A percentile compares a stretch with the other conserved stretches of the same genome.
phyloP scores from a whole-genome alignment of 2,888 invertebrate genomes.

The Anticlea derivata region DNA sequence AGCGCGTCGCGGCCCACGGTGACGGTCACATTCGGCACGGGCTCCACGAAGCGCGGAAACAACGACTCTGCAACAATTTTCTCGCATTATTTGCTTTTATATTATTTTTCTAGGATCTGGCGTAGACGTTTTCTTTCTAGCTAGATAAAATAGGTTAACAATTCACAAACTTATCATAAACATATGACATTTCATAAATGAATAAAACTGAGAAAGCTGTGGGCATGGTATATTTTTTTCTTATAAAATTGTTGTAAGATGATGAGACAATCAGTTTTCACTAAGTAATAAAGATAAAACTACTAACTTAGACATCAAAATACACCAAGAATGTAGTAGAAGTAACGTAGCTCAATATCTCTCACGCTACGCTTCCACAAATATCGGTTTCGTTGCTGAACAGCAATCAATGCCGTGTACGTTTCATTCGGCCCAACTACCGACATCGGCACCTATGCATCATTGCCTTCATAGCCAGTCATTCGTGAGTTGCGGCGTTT shows the following conservation, averaged over 20 bases:
- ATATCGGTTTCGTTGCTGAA: constrained; percentile 24
- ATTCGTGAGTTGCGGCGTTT: constrained; percentile 28
- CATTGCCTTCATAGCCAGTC: constrained; percentile 32
- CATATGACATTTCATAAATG: too few species aligned
- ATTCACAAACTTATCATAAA: too few species aligned
- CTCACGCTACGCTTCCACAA: constrained; percentile 1
- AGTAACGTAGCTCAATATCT: neutral
- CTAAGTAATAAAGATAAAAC: too few species aligned
- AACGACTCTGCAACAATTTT: constrained; percentile 70
- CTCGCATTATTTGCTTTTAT: constrained; percentile 14
- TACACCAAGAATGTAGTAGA: too few species aligned
- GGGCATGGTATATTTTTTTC: too few species aligned
- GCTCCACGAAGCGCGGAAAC: constrained; percentile 93
- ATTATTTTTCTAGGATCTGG: constrained; percentile 12
- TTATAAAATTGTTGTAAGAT: too few species aligned
- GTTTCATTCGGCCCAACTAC: constrained; percentile 30
- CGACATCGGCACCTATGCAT: constrained; percentile 30
- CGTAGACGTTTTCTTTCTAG: constrained; percentile 7
- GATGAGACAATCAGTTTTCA: too few species aligned
- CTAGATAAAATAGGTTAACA: too few species aligned
- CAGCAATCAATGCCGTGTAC: constrained; percentile 27
- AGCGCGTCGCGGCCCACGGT: constrained; percentile 94
- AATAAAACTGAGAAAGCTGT: too few species aligned
- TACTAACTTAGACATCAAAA: too few species aligned
- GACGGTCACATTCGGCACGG: constrained; percentile 95